Percentiles rank a stretch among this genome's conserved stretches.
phyloP scores from a whole-genome alignment of 2,797 vertebrate genomes.

The Liparis tanakae region DNA sequence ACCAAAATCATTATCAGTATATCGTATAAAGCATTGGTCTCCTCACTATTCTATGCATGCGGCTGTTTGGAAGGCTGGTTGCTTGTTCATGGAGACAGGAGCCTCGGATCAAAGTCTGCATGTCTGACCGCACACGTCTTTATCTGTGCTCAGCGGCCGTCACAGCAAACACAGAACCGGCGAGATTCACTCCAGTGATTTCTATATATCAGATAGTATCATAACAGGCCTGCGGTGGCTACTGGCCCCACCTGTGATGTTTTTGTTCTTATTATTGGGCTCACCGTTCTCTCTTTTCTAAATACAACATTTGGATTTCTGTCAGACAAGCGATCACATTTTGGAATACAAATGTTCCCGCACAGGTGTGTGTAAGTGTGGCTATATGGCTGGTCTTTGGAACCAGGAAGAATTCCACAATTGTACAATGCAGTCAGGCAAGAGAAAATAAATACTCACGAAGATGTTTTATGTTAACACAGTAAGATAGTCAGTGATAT shows the following conservation, averaged over 20 bases:
- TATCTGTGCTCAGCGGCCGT: slow-evolving; percentile 43
- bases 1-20: slow-evolving; percentile 37
- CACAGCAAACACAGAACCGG: slow-evolving; percentile 14
- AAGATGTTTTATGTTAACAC: background rate
- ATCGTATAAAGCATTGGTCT: slow-evolving; percentile 67
- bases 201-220: slow-evolving; percentile 11
- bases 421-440: background rate
- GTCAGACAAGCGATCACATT: background rate
- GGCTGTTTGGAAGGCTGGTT: slow-evolving; percentile 20
- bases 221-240: slow-evolving; percentile 1
- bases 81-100: slow-evolving; percentile 30
- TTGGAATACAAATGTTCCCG: background rate
- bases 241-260: slow-evolving; percentile 7
- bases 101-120: slow-evolving; percentile 42
- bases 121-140: slow-evolving; percentile 48
- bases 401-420: background rate
- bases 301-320: background rate
- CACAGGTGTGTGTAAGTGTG: background rate
- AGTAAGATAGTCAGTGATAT: background rate
- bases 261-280: background rate
- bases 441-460: background rate
- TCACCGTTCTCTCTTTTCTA: background rate
- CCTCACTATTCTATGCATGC: slow-evolving; percentile 19
- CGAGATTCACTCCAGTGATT: slow-evolving; percentile 20
- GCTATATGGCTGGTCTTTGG: background rate